phyloP scores from a whole-genome alignment of 2,113 vertebrate genomes.

The Euleptes europaea region DNA sequence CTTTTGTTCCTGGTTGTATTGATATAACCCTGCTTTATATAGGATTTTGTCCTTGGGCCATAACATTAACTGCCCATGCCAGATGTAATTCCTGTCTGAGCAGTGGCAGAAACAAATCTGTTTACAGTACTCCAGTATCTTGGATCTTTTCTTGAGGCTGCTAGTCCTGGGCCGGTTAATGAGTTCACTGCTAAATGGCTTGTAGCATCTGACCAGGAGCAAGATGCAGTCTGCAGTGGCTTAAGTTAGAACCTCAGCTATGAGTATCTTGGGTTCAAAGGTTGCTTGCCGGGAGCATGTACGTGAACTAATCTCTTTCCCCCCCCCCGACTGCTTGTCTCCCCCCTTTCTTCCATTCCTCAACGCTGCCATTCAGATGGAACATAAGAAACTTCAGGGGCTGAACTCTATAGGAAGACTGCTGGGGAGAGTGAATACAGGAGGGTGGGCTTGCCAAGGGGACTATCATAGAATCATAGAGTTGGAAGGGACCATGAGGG shows the following conservation, averaged over 20 bases:
- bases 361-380: not conserved
- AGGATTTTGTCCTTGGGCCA: not conserved
- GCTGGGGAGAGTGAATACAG: too few species aligned
- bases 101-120: not conserved
- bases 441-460: too few species aligned
- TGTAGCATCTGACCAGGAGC: not conserved
- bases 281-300: not conserved
- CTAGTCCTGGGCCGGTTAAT: not conserved
- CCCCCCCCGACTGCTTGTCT: not conserved
- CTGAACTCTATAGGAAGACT: too few species aligned
- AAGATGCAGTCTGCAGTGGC: not conserved
- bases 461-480: too few species aligned
- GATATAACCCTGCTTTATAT: not conserved
- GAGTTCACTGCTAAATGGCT: not conserved
- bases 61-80: not conserved
- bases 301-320: not conserved
- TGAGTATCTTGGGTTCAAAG: not conserved
- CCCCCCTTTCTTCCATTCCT: not conserved
- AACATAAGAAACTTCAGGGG: not conserved
- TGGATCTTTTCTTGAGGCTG: not conserved
- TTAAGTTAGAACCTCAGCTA: not conserved
- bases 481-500: too few species aligned
- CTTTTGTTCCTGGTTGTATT: constrained; percentile 16
- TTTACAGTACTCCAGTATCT: not conserved
- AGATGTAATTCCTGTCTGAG: constrained; percentile 3